phyloP scores from a whole-genome alignment of 2,888 invertebrate species.

The Leptopilina drosophilae region DNA sequence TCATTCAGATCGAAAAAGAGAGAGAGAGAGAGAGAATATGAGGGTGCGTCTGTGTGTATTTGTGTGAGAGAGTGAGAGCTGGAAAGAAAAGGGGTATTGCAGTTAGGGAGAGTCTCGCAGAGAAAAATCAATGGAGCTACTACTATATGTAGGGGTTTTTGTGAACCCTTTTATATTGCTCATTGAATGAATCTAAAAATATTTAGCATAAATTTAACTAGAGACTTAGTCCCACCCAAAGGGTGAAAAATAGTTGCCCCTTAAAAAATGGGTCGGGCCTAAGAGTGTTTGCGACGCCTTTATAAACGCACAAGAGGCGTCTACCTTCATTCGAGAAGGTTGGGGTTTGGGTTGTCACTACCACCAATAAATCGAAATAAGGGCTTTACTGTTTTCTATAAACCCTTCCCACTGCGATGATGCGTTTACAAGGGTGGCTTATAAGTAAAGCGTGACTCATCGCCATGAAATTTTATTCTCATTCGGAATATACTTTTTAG shows the following conservation, averaged over 20 bases:
- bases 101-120: slow-evolving; percentile 56
- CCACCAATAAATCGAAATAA: not conserved
- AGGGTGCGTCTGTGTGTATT: too few relatives aligned
- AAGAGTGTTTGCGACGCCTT: slow-evolving; percentile 53
- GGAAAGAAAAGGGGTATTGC: slow-evolving; percentile 47
- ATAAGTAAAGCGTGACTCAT: not conserved
- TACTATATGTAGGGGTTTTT: slow-evolving; percentile 48
- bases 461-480: not conserved
- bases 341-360: slow-evolving; percentile 11
- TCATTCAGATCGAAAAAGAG: too few relatives aligned
- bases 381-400: not conserved
- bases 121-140: slow-evolving; percentile 76
- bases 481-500: not conserved
- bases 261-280: slow-evolving; percentile 34
- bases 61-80: slow-evolving; percentile 39
- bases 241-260: slow-evolving; percentile 42
- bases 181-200: slow-evolving; percentile 54
- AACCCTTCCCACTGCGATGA: not conserved
- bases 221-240: slow-evolving; percentile 62
- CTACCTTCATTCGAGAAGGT: slow-evolving; percentile 50
- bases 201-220: slow-evolving; percentile 65
- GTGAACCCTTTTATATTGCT: slow-evolving; percentile 56
- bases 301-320: slow-evolving; percentile 36
- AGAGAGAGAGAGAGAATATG: too few relatives aligned
- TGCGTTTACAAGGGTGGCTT: not conserved